Conservation (phyloP, 2,797 vertebrate species). For the Bradypus variegatus region DNA sequence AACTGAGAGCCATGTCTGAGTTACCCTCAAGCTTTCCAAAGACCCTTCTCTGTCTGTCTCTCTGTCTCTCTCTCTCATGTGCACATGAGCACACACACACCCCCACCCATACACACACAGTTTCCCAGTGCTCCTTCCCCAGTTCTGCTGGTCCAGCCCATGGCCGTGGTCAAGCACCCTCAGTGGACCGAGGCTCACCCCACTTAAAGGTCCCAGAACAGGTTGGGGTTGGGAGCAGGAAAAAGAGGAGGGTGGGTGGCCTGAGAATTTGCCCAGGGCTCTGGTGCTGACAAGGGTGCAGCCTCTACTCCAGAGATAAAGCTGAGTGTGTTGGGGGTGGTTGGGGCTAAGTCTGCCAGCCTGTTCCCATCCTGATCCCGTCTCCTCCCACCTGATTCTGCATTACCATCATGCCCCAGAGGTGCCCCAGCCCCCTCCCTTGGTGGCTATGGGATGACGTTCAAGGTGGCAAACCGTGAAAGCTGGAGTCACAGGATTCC, state of each 20-base stretch:
- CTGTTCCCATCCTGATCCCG: background rate
- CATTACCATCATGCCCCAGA: background rate
- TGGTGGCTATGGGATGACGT: background rate
- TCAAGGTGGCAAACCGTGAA: background rate
- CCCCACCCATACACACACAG: background rate
- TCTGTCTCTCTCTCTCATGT: no score
- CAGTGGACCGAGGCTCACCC: background rate
- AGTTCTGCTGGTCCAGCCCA: background rate
- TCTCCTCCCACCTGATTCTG: slow-evolving; percentile 41
- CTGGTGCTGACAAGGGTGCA: background rate
- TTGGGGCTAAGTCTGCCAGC: slow-evolving; percentile 7
- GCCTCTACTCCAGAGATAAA: background rate
- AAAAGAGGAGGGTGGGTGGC: background rate
- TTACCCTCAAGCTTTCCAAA: background rate
- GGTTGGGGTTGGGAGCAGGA: background rate
- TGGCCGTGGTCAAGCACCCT: background rate
- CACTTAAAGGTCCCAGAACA: background rate
- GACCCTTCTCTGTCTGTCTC: background rate
- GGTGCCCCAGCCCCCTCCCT: background rate
- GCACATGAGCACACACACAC: no score
- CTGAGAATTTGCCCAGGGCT: background rate
- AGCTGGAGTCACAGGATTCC: slow-evolving; percentile 14
- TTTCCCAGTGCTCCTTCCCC: background rate
- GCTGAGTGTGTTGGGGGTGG: background rate
- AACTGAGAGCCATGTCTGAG: background rate